Evolutionary conservation across 2,888 invertebrate genomes (phyloP), one percentile per base, ranked within the genome.

Genomic region (Sinelater perroti): DNA sequence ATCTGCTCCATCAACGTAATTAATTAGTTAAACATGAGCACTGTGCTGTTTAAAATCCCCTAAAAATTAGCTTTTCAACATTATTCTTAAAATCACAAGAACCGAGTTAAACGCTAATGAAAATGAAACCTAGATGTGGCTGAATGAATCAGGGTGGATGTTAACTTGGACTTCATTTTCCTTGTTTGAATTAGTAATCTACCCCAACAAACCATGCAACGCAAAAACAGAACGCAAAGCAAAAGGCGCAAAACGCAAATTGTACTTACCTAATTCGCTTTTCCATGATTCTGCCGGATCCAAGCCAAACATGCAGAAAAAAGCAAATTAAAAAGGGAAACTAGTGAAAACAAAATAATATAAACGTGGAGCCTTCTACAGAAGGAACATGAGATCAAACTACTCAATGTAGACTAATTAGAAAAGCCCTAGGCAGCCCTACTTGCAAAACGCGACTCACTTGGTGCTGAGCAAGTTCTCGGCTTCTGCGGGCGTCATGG

Each of bases 401-500:
- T 3, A 38, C 42, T 24, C 40, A 20, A 51, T 28, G 40, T 14
- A 28, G 8, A 7, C 14, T 7, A 24, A 31, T 33, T 24, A 11
- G 1, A 11, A 13, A 45, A 31, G 30, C 31, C 24, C 35, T 47
- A 46, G n/a, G n/a, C 35, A 18, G 38, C 11, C n/a, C 26, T 49
- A 49, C 14, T 33, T n/a, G 11, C 28, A 38, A 46, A 40, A 18
- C 7, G 18, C 11, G 21, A 78, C 81, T 81, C 78, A 92, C 93
- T 91, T 90, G 71, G 89, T 87, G 79, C 93, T 93, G 71, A 94
- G 85, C 73, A 94, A 81, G 80, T 90, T 88, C 77, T 93, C 92
- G 8, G 93, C 93, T 78, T 94, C 94, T 72, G 91, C 91, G 49
- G 92, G 88, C 65, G 93, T 93, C 93, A 90, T 90, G 28, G 78